Conservation (phyloP, 1,140 invertebrate genomes). For the Bombus fervidus region DNA sequence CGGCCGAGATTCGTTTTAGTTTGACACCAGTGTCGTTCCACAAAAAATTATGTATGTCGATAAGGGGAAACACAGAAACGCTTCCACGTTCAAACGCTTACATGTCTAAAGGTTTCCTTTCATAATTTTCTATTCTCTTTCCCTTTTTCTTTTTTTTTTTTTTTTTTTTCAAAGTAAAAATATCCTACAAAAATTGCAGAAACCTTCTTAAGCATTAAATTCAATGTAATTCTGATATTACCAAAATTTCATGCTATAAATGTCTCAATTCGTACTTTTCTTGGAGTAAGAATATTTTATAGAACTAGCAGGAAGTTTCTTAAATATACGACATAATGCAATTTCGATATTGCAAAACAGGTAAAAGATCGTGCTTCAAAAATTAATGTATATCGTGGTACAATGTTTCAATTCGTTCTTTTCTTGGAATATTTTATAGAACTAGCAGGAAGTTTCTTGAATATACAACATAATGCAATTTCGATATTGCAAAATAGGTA, state of each 20-base stretch:
- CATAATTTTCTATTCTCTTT: background rate
- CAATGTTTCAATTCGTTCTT: background rate
- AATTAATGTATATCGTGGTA: background rate
- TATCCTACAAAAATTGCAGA: background rate
- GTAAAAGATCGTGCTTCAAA: too few species aligned
- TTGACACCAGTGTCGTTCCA: background rate
- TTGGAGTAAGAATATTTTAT: background rate
- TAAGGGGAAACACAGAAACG: background rate
- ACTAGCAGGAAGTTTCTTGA: background rate
- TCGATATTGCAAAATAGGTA: too few species aligned
- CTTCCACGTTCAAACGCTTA: background rate
- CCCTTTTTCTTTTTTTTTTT: too few species aligned
- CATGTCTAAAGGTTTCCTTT: background rate
- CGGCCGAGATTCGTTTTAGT: conserved; percentile 28
- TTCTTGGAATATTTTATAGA: background rate
- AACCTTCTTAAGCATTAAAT: too few species aligned
- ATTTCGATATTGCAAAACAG: background rate
- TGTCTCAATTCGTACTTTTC: background rate
- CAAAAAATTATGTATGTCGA: background rate
- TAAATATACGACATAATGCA: background rate
- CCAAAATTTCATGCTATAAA: too few species aligned
- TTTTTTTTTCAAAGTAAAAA: background rate
- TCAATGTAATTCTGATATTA: background rate
- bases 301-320: background rate
- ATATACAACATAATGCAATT: background rate